Conservation (phyloP, 2,888 invertebrate species). For the Pharmacophagus antenor region DNA sequence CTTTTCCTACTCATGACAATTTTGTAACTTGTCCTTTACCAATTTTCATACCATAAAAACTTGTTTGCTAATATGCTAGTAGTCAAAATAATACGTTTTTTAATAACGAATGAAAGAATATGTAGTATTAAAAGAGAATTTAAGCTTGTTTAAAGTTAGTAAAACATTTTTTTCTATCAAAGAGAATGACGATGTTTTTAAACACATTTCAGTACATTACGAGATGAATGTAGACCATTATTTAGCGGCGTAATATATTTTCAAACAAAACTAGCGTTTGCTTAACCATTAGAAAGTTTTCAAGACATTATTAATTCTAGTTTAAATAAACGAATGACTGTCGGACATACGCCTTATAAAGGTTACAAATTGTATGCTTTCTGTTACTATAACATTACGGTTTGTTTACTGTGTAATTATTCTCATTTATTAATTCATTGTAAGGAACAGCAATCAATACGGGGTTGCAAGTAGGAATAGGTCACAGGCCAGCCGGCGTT, state of each 20-base stretch:
- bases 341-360: constrained; percentile 29
- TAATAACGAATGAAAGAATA: no score
- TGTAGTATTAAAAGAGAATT: no score
- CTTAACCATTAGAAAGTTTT: constrained; percentile 31
- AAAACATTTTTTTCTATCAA: no score
- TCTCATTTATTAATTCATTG: background rate
- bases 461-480: background rate
- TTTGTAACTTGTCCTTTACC: no score
- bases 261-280: constrained; percentile 30
- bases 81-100: no score
- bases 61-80: no score
- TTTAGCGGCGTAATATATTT: background rate
- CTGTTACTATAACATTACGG: background rate
- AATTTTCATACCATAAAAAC: no score
- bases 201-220: background rate
- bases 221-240: background rate
- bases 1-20: no score
- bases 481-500: background rate
- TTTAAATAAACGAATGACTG: constrained; percentile 33
- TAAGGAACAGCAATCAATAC: background rate
- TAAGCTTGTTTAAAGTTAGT: no score
- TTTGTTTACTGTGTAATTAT: background rate
- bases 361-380: constrained; percentile 15
- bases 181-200: no score
- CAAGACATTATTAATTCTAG: constrained; percentile 34